Evolutionary conservation across 92 coral and sea anemone genomes (phyloP).

Genomic region (Umimayanthus kanabou): DNA sequence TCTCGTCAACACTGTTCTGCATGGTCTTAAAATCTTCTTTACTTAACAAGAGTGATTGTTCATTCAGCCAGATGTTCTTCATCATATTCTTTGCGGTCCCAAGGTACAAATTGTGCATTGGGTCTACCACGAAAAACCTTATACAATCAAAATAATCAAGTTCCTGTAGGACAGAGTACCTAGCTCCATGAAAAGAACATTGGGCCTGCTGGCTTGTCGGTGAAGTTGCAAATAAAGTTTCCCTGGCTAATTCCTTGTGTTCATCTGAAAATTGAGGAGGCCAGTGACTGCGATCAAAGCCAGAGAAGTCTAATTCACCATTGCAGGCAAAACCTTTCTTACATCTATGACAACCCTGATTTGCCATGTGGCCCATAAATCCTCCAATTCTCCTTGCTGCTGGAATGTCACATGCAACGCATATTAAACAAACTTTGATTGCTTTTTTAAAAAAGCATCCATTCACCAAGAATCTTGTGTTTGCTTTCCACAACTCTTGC

Average conservation of each 20-base stretch:
- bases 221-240: conserved; percentile 36
- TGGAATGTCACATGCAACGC: conserved; percentile 43
- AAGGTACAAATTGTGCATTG: conserved; percentile 57
- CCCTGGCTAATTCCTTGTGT: conserved; percentile 42
- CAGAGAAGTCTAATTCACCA: conserved; percentile 47
- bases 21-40: conserved; percentile 47
- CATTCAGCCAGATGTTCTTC: conserved; percentile 52
- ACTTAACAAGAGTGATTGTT: conserved; percentile 12
- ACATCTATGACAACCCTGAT: conserved; percentile 59
- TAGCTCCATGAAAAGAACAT: conserved; percentile 52
- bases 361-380: conserved; percentile 67
- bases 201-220: conserved; percentile 43
- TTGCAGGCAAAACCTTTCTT: conserved; percentile 37
- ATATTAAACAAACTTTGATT: conserved; percentile 44
- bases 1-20: conserved; percentile 39
- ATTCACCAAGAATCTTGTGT: conserved; percentile 28
- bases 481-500: conserved; percentile 40
- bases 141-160: conserved; percentile 58
- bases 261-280: conserved; percentile 35
- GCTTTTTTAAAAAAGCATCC: conserved; percentile 45
- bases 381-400: conserved; percentile 65
- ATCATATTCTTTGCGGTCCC: conserved; percentile 62
- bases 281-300: conserved; percentile 58
- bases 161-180: conserved; percentile 58
- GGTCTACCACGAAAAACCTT: conserved; percentile 49